Evolutionary conservation across 2,888 invertebrate genomes (phyloP), one percentile per base, ranked within the genome.

Genomic region (Atethmia centrago): DNA sequence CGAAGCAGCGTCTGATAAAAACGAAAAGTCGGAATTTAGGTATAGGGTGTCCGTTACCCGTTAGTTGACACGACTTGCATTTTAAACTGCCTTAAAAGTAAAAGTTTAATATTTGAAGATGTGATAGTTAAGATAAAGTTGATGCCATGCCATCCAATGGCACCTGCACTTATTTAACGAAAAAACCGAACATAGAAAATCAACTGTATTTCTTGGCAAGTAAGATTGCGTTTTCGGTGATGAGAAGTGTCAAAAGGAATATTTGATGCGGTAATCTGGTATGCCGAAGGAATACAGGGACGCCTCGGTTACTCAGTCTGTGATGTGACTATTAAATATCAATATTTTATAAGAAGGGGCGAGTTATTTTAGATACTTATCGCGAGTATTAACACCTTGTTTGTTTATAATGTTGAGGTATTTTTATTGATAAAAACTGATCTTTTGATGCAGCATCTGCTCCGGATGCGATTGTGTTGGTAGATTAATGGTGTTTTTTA

Each of bases 361-460:
- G 90, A 93, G 91, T 89, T 92, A 91, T 92, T 93, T 90, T 87
- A 77, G 95, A 96, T 96, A 81, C 87, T 90, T 94, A 95, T 96
- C 96, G 87, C 82, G 80, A 82, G 88, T 91, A 93, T 95, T 94
- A 96, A 96, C 96, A 95, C 96, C 95, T 95, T 95, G 95, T 96
- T 95, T 94, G 92, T 94, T 94, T 94, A 92, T 90, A 92, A 86
- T 83, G 90, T 89, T 88, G 85, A 89, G 88, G 89, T 86, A 90
- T 92, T 92, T 90, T 91, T 90, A 89, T 88, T 85, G 88, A 91
- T 90, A 87, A 91, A 90, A 87, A 83, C 75, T 78, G 84, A 88
- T 81, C 84, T 89, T 91, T 90, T 89, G 85, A 88, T 90, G 77
- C 91, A 88, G 90, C 95, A 95, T 94, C 95, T 95, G 95, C 93